phyloP scores from a whole-genome alignment of 2,888 invertebrate species.

The Crepidodera aurea region DNA sequence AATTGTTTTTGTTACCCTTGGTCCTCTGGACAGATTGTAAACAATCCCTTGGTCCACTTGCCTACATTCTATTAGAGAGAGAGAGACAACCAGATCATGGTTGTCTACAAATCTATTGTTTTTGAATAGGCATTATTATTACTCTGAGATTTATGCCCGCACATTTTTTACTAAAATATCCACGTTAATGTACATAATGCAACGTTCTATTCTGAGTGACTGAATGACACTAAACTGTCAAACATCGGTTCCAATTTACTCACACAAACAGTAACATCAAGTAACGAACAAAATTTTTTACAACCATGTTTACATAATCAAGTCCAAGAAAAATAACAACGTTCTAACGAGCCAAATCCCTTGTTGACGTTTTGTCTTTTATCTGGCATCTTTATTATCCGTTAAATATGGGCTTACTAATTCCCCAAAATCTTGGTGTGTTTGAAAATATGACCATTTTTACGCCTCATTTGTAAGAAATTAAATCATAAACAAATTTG shows the following conservation, averaged over 20 bases:
- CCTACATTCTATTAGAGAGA: too few relatives aligned
- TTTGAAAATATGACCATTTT: slow-evolving; percentile 1
- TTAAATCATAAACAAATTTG: too few relatives aligned
- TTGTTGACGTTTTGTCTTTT: slow-evolving; percentile 1
- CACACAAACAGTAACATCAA: neutral
- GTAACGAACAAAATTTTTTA: slow-evolving; percentile 1
- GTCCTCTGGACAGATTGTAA: too few relatives aligned
- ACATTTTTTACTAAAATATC: too few relatives aligned
- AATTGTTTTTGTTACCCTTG: too few relatives aligned
- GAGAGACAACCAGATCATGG: too few relatives aligned
- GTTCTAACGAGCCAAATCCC: slow-evolving; percentile 12
- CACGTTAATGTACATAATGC: neutral
- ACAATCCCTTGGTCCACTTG: too few relatives aligned
- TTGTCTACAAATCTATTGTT: too few relatives aligned
- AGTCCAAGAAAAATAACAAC: slow-evolving; percentile 11
- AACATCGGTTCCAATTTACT: slow-evolving; percentile 2
- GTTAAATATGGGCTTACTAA: slow-evolving; percentile 7
- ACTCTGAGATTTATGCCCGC: too few relatives aligned
- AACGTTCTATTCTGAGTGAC: neutral
- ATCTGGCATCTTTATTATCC: slow-evolving; percentile 7
- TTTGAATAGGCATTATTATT: too few relatives aligned
- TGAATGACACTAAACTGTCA: neutral
- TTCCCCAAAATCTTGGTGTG: neutral
- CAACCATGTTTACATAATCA: slow-evolving; percentile 4
- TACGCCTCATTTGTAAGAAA: slow-evolving; percentile 7